These are phyloP conservation scores for Eilema sororculum DNA, from an alignment of 2,888 invertebrate genomes.

Conservation along the genomic window DNA sequence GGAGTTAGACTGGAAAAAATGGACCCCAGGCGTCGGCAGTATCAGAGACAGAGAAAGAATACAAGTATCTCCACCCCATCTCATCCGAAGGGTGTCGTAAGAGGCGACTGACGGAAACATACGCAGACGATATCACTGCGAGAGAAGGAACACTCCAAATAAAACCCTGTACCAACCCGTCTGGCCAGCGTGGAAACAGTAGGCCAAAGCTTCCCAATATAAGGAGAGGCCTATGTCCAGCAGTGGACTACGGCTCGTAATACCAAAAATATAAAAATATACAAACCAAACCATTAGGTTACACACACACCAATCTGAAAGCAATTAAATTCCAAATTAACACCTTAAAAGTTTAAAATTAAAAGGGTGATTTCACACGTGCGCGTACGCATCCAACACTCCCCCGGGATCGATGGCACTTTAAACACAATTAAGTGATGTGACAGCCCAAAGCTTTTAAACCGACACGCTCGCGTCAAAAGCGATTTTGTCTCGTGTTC, in stretches of 20 bases:
- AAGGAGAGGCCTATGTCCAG: too few species aligned
- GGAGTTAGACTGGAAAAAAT: too few species aligned
- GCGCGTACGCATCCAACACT: slow-evolving; percentile 11
- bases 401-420: slow-evolving; percentile 44
- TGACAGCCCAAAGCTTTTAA: slow-evolving; percentile 43
- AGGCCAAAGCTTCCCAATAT: too few species aligned
- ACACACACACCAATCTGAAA: slow-evolving; percentile 19
- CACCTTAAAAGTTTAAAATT: slow-evolving; percentile 34
- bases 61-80: too few species aligned
- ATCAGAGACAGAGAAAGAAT: too few species aligned
- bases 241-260: not conserved
- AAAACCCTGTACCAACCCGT: too few species aligned
- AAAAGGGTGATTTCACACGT: slow-evolving; percentile 41
- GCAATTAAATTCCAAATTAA: slow-evolving; percentile 26
- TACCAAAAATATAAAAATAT: not conserved
- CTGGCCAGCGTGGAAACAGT: too few species aligned
- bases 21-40: too few species aligned
- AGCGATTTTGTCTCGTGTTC: slow-evolving; percentile 16
- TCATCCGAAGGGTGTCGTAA: too few species aligned
- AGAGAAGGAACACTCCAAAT: too few species aligned
- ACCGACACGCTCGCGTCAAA: slow-evolving; percentile 29
- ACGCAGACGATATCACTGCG: too few species aligned
- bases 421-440: slow-evolving; percentile 45
- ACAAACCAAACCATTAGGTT: not conserved
- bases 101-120: too few species aligned